Percentiles rank a stretch among this genome's conserved stretches.
These are phyloP conservation scores for Cheirogaleus medius DNA, from an alignment of 2,113 vertebrate genomes.

Conservation along the genomic window DNA sequence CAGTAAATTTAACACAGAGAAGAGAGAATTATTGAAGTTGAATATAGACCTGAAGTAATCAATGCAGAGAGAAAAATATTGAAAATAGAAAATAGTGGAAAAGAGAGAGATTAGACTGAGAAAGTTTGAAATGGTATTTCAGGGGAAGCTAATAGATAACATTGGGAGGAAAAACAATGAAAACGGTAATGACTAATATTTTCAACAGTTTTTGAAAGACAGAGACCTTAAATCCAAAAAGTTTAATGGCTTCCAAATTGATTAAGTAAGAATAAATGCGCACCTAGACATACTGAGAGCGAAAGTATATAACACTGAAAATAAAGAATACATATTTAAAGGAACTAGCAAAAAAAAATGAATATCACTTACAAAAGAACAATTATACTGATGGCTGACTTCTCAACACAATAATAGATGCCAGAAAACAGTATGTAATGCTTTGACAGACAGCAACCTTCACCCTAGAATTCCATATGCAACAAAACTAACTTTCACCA, in stretches of 20 bases:
- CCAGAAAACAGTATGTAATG: background rate
- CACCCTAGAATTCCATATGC: background rate
- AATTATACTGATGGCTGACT: background rate
- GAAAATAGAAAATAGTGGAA: background rate
- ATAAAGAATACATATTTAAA: background rate
- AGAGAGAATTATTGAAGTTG: background rate
- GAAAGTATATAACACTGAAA: background rate
- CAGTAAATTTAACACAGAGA: background rate
- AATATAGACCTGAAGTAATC: background rate
- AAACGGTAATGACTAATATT: background rate
- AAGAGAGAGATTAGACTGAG: background rate
- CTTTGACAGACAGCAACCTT: background rate
- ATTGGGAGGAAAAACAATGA: background rate
- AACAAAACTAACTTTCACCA: background rate
- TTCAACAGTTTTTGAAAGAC: background rate
- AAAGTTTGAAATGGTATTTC: background rate
- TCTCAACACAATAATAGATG: background rate
- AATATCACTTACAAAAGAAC: background rate
- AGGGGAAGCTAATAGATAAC: background rate
- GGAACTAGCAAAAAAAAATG: background rate
- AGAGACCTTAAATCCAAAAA: background rate
- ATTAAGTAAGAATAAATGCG: background rate
- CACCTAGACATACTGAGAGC: background rate
- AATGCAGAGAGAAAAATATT: background rate
- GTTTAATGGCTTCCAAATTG: background rate